These are phyloP conservation scores for Crocidura indochinensis DNA, from an alignment of 2,797 vertebrate genomes.

Conservation along the genomic window DNA sequence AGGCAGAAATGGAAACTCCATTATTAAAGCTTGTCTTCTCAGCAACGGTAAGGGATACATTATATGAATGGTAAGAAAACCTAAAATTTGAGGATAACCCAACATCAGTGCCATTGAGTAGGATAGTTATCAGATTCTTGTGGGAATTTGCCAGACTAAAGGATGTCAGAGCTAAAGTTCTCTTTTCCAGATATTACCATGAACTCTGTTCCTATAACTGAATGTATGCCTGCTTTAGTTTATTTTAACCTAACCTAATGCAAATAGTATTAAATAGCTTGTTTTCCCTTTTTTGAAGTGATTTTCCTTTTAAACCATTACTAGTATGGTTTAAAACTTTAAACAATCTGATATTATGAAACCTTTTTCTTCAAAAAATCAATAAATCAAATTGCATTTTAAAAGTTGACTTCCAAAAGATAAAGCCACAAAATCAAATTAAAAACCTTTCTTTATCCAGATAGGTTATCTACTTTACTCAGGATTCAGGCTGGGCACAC, in stretches of 20 bases:
- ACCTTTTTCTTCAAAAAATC: conserved; percentile 22
- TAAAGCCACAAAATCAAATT: neutral
- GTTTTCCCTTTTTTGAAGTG: conserved; percentile 1
- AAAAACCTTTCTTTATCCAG: neutral
- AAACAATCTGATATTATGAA: neutral
- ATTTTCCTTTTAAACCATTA: too few relatives aligned
- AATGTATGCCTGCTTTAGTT: conserved; percentile 16
- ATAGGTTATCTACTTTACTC: neutral
- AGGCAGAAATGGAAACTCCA: neutral
- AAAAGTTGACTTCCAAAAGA: conserved; percentile 8
- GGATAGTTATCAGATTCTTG: neutral
- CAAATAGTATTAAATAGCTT: conserved; percentile 11
- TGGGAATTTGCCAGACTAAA: neutral
- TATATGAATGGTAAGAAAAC: neutral
- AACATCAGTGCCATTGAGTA: neutral
- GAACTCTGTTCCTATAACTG: neutral
- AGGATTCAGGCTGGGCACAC: neutral
- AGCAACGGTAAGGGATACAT: neutral
- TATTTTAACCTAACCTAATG: conserved; percentile 37
- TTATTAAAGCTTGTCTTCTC: neutral
- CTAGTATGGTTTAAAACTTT: neutral
- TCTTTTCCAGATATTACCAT: conserved; percentile 9
- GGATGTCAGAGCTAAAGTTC: neutral
- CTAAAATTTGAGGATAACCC: neutral
- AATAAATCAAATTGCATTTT: neutral